Base-by-base conservation (phyloP, 2,888 invertebrate genomes). In the Harpagoxenus sublaevis region DNA sequence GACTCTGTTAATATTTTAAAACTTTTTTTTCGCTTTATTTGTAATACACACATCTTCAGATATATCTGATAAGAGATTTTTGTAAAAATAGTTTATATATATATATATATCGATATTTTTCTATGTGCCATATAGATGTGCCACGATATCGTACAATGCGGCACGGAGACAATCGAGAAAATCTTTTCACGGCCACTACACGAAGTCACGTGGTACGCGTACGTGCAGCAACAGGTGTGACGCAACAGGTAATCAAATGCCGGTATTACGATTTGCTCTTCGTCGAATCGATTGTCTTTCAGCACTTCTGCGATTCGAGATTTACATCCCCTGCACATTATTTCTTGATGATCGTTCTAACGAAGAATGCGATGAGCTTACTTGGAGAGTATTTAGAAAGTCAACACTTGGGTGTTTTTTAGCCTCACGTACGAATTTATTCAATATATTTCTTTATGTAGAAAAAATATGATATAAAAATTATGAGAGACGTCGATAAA, bases 241-340 rank as follows among this genome's bases (percentile, higher is more conserved):
- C 74, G 91, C 89, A 91, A 91, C 90, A 90, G 88, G 90, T 91
- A 91, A 90, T 91, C 86, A 89, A 90, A 87, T 79, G 83, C n/a
- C 23, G 31, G 70, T 71, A 78, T 81, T 86, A 74, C 79, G 86
- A 84, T 87, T 77, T 74, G 57, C 60, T 74, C 51, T 70, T 87
- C 71, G 68, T 63, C 82, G 83, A 71, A 87, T 82, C 60, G 66
- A 60, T 45, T 71, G 81, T 84, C 71, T 71, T 63, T 57, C 51
- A 31, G 23, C 12, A 35, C 55, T 63, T 12, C 23, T 28, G 31
- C 48, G 18, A 51, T 60, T 60, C 18, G 31, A 60, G 28, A 68
- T 68, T 42, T 35, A 23, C 35, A 48, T 79, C 57, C 35, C 15
- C 23, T 35, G 45, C 8, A 4, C 15, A 45, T 45, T 31, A 35